phyloP scores from a whole-genome alignment of 2,797 vertebrate species.

The Pitangus sulphuratus region DNA sequence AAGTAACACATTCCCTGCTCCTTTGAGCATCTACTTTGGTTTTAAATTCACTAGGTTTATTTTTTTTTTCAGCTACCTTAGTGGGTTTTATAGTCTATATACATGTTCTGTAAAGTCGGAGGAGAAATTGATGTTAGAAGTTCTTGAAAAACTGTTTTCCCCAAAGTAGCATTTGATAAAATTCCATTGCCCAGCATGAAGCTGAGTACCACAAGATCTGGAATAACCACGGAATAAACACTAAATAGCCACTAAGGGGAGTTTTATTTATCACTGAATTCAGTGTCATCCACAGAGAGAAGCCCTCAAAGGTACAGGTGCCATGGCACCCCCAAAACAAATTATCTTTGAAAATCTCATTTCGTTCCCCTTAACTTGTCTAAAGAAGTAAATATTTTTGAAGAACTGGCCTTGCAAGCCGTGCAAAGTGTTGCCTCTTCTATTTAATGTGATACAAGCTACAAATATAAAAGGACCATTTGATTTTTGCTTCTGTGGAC shows the following conservation, averaged over 20 bases:
- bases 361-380: neutral
- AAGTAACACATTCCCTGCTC: neutral
- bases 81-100: neutral
- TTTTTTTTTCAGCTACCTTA: neutral
- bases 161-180: neutral
- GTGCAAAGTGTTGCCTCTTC: neutral
- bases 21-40: neutral
- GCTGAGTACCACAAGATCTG: neutral
- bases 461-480: neutral
- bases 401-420: neutral
- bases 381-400: neutral
- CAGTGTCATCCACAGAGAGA: neutral
- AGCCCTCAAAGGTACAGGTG: neutral
- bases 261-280: neutral
- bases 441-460: neutral
- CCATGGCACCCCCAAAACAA: neutral
- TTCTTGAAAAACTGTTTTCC: neutral
- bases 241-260: neutral
- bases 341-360: neutral
- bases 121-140: neutral
- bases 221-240: neutral
- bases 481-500: slow-evolving; percentile 38
- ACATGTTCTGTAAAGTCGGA: neutral
- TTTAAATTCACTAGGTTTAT: neutral
- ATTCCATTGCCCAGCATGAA: neutral